Base-by-base conservation (phyloP, 2,888 invertebrate species). In the Callimorpha dominula region DNA sequence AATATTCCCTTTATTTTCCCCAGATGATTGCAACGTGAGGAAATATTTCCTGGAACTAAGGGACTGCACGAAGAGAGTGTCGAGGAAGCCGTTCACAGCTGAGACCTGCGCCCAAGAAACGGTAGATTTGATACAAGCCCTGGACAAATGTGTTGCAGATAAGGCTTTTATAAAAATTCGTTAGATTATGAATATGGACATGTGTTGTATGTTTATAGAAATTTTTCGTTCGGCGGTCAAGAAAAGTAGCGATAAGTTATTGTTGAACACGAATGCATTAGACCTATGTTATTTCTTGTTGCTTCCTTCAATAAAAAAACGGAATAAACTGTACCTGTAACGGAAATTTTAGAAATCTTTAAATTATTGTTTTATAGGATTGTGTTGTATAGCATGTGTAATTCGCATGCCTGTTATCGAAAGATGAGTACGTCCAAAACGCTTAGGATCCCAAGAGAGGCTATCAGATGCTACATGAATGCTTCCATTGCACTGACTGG, bases 31-130 rank as follows among this genome's bases (percentile, higher is more conserved):
- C 67, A 66, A 80, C 31, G 90, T 92, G 0, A 79, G 88, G 49
- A 88, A 88, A 42, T 8, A 79, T 14, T 87, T 86, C 54, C 40
- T 80, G 3, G 73, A 78, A 8, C 83, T 93, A 0, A 76, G 84
- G 20, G 80, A 84, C 0, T 95, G 95, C 75, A 84, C 89, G 40
- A 77, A 83, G 3, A 81, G 95, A 0, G 85, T 95, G 0, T 77
- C 71, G 12, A 78, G 77, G 1, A 93, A 92, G 74, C 82, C 84
- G 0, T 92, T 90, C 79, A 95, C 94, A 0, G 89, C 91, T 0
- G 95, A 95, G 82, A 92, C 88, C 2, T 95, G 95, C 74, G 89
- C 90, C 64, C 89, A 92, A 68, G 95, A 95, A 78, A 86, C 88
- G 0, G 81, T 90, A 0, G 93, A 94, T 12, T 81, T 94, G 7